Base-by-base conservation (phyloP, 2,888 invertebrate genomes). In the Coecobrya sp. region DNA sequence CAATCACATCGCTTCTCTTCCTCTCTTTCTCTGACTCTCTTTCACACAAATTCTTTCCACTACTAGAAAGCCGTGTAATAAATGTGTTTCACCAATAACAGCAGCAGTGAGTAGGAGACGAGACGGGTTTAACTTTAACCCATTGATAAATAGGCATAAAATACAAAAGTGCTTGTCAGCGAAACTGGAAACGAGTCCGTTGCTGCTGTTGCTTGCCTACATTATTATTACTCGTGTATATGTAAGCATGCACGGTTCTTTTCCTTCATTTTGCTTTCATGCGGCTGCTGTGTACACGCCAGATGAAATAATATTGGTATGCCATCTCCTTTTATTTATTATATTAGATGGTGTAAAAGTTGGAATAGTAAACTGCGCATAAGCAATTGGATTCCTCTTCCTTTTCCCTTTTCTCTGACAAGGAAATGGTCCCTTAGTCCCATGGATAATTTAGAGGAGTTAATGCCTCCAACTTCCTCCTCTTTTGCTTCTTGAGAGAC, bases 341-440 rank as follows among this genome's bases (percentile, higher is more conserved):
- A 70, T 42, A 84, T 36, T 65, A 27, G 5, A 52, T 42, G 55
- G 59, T 70, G 55, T 84, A 89, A 89, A 65, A 76, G 68, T 89
- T 70, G 45, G 55, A 22, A 22, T 59, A 81, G 70, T 65, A 89
- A 84, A 84, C 73, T 90, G 90, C 90, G 92, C 92, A 92, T 92
- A 88, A 76, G 92, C 92, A 92, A 92, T 92, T 92, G 92, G 92
- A 85, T 86, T 86, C 91, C 91, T 87, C 70, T 91, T 91, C 91
- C 86, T 82, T 92, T 92, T 88, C 52, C 92, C 91, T 62, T 91
- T 91, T 86, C 81, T 88, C 65, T 92, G 92, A 92, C 92, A 92
- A 92, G 92, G 92, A 92, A 92, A 92, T 92, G 88, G 92, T 88
- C 92, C 92, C 88, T 92, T 88, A 92, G 87, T 92, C 92, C 92